phyloP scores from a whole-genome alignment of 2,797 vertebrate genomes.

The Chrosomus eos region DNA sequence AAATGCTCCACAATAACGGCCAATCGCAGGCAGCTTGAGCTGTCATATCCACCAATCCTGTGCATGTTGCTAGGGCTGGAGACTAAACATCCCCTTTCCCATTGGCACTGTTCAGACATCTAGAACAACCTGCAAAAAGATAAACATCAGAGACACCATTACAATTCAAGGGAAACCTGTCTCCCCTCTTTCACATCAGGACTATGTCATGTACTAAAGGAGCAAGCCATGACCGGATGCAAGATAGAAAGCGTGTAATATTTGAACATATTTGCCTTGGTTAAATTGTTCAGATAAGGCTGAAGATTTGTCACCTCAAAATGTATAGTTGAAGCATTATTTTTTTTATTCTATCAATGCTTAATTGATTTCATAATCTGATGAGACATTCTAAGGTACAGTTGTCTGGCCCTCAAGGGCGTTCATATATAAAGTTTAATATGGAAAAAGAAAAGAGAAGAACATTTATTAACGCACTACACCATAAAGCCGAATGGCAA shows the following conservation, averaged over 20 bases:
- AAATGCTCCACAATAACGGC: slow-evolving; percentile 69
- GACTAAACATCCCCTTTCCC: slow-evolving; percentile 73
- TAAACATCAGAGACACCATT: slow-evolving; percentile 64
- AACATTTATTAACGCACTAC: background rate
- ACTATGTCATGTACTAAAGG: slow-evolving; percentile 21
- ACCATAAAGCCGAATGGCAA: slow-evolving; percentile 7
- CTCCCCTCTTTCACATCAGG: slow-evolving; percentile 4
- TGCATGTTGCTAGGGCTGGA: slow-evolving; percentile 81
- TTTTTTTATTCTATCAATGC: background rate
- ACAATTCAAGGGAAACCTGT: slow-evolving; percentile 67
- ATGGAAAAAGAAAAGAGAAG: background rate
- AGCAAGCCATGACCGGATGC: background rate
- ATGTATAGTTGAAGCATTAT: background rate
- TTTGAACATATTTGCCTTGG: background rate
- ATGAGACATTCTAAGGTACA: background rate
- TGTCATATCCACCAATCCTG: slow-evolving; percentile 72
- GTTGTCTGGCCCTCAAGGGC: background rate
- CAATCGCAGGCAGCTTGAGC: slow-evolving; percentile 72
- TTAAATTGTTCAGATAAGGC: background rate
- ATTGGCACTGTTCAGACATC: slow-evolving; percentile 75
- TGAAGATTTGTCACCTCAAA: background rate
- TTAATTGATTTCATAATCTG: background rate
- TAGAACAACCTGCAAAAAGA: slow-evolving; percentile 73
- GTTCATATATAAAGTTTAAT: slow-evolving; percentile 9
- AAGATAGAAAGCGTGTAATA: background rate